Percentiles rank a stretch among this genome's conserved stretches.
Evolutionary conservation across 1,140 invertebrate genomes (phyloP).

Genomic region (Archivesica marissinica): DNA sequence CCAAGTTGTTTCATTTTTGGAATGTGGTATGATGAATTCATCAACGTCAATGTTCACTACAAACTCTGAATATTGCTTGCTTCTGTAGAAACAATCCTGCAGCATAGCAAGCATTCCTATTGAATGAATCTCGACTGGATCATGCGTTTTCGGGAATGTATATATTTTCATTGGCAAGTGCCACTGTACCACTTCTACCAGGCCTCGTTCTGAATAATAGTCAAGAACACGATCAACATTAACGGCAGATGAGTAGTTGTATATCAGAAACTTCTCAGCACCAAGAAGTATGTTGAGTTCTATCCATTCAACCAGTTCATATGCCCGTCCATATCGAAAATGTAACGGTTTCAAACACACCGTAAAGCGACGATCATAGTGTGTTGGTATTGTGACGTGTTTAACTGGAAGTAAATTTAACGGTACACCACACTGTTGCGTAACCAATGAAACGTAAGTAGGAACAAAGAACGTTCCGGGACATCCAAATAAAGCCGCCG

Average conservation of each 20-base stretch:
- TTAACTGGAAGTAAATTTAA: slow-evolving; percentile 22
- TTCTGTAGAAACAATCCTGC: slow-evolving; percentile 62
- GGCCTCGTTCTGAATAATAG: slow-evolving; percentile 86
- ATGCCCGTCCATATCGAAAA: slow-evolving; percentile 91
- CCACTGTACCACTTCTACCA: slow-evolving; percentile 94
- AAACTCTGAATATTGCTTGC: slow-evolving; percentile 37
- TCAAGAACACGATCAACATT: slow-evolving; percentile 89
- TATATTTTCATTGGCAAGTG: slow-evolving; percentile 88
- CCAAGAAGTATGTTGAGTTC: slow-evolving; percentile 95
- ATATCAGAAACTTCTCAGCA: slow-evolving; percentile 95
- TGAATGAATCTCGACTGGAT: slow-evolving; percentile 33
- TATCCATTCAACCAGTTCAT: slow-evolving; percentile 95
- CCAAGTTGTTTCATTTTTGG: background rate
- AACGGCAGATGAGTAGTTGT: slow-evolving; percentile 94
- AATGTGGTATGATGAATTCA: slow-evolving; percentile 62
- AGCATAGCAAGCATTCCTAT: slow-evolving; percentile 56
- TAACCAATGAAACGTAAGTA: slow-evolving; percentile 12
- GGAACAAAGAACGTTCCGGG: background rate
- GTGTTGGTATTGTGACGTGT: background rate
- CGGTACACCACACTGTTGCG: background rate
- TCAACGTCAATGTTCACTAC: slow-evolving; percentile 58
- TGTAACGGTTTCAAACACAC: slow-evolving; percentile 98
- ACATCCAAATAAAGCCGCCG: background rate
- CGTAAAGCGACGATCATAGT: slow-evolving; percentile 85
- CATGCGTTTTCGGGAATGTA: slow-evolving; percentile 63